Percentiles rank a stretch among this genome's conserved stretches.
Conservation (phyloP, 2,888 invertebrate species). For the Chironomus tentans region DNA sequence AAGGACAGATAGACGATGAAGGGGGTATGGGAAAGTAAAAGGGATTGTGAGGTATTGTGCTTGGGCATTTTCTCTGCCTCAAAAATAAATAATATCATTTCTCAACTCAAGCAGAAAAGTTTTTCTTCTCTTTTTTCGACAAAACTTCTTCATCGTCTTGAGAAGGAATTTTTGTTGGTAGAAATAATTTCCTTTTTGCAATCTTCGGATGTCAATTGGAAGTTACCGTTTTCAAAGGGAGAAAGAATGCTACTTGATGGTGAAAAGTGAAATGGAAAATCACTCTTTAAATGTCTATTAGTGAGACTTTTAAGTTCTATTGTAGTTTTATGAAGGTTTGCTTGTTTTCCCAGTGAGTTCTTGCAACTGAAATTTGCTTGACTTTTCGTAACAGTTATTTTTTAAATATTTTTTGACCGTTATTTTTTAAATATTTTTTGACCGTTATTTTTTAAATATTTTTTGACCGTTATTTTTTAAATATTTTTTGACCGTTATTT, state of each 20-base stretch:
- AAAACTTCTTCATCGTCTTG: neutral
- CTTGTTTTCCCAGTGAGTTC: too few species aligned
- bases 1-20: neutral
- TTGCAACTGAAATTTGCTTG: too few species aligned
- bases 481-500: too few species aligned
- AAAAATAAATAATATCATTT: conserved; percentile 25
- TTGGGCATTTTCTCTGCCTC: conserved; percentile 7
- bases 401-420: too few species aligned
- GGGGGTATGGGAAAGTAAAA: neutral
- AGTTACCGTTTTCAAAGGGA: conserved; percentile 3
- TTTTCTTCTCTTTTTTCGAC: neutral
- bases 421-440: too few species aligned
- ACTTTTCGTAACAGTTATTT: too few species aligned
- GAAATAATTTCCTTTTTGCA: neutral
- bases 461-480: too few species aligned
- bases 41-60: neutral
- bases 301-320: too few species aligned
- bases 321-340: too few species aligned
- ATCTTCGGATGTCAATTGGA: conserved; percentile 14
- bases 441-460: too few species aligned
- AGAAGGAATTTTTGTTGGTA: conserved; percentile 7
- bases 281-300: too few species aligned
- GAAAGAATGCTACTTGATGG: neutral
- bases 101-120: conserved; percentile 18
- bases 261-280: neutral